Evolutionary conservation across 2,888 invertebrate genomes (phyloP).

Genomic region (Alsophila aescularia): DNA sequence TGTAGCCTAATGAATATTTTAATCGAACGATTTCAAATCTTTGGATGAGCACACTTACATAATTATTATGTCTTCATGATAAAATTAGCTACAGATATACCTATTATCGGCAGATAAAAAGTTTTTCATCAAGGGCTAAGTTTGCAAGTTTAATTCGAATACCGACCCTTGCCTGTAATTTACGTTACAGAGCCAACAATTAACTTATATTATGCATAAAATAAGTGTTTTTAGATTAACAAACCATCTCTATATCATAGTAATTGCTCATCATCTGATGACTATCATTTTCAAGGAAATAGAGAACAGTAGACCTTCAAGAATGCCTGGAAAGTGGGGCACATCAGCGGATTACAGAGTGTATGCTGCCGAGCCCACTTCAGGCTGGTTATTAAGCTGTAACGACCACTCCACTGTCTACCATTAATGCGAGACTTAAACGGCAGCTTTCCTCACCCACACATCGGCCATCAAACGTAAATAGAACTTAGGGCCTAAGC

Average conservation of each 20-base stretch:
- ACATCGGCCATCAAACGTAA: constrained; percentile 13
- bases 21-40: too few species aligned
- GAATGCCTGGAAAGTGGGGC: constrained; percentile 24
- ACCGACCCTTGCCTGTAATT: not conserved
- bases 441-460: constrained; percentile 44
- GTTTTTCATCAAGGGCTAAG: too few species aligned
- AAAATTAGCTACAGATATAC: too few species aligned
- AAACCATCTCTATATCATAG: not conserved
- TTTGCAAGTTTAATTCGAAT: not conserved
- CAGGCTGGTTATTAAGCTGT: constrained; percentile 39
- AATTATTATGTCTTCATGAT: too few species aligned
- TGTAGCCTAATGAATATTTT: too few species aligned
- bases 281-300: constrained; percentile 12
- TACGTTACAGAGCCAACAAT: not conserved
- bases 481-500: constrained; percentile 16
- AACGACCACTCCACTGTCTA: constrained; percentile 26
- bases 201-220: not conserved
- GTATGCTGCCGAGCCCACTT: constrained; percentile 24
- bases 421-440: constrained; percentile 32
- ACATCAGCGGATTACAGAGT: constrained; percentile 26
- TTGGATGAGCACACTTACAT: too few species aligned
- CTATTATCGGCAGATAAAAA: too few species aligned
- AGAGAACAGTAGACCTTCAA: constrained; percentile 9
- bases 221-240: not conserved
- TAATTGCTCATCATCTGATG: not conserved